Evolutionary conservation across 2,797 vertebrate genomes (phyloP), one percentile per base, ranked within the genome.

Genomic region (Microcaecilia unicolor): DNA sequence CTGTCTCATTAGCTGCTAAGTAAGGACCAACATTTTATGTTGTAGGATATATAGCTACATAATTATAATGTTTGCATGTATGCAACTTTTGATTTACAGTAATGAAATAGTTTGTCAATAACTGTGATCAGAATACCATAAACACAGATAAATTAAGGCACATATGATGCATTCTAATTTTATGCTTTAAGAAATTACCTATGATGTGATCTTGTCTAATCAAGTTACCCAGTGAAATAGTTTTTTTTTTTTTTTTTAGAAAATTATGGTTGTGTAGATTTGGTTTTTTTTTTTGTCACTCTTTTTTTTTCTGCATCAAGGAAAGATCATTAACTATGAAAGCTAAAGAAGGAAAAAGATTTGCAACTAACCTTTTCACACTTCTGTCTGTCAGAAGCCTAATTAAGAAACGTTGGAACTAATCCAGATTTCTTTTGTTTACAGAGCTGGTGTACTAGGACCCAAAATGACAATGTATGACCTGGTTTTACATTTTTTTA

Each of bases 391-490:
- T 44, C 46, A 38, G 20, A 44, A 31, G 36, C 20, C 17, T 40
- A 36, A 26, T 18, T 43, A 46, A 12, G 12, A 48, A 44, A 9
- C 47, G 37, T 13, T 44, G 26, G 36, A 2, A 59, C 64, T 87
- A 76, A 88, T 56, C 31, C 35, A 59, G 35, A 58, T 73, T 33
- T 81, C 61, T 86, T 80, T 57, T 90, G 18, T 86, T 80, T 67
- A 31, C 90, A 98, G 93, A 74, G 31, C 42, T 61, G 72, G 42
- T 50, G 80, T 70, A 67, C 15, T 55, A 61, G 64, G 81, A 48
- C 64, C 63, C 64, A 82, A 70, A 72, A 81, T 93, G 78, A 92
- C 88, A 73, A 89, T 90, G 91, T 98, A 97, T 84, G 93, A 83
- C 60, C 44, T 57, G 40, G 32, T 62, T 37, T 18, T 37, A 61